Percentiles rank a stretch among this genome's conserved stretches.
phyloP scores from a whole-genome alignment of 2,113 vertebrate species.

The Uria aalge region DNA sequence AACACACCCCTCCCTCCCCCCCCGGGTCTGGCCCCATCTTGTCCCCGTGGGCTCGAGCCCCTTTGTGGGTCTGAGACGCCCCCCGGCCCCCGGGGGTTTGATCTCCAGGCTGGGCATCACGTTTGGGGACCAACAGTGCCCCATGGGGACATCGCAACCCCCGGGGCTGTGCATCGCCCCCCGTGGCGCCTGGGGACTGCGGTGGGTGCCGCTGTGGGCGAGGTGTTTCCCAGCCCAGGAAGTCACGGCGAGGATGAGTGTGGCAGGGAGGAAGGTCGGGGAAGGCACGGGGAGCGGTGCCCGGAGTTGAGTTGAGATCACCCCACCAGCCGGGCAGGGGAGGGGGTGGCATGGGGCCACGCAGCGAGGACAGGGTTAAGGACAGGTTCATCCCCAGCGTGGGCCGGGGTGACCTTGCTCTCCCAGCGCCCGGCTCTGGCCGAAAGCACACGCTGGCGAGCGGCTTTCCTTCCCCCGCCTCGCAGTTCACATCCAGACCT shows the following conservation, averaged over 20 bases:
- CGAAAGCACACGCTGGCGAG: neutral
- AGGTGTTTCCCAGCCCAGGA: neutral
- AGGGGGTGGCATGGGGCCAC: rapidly evolving
- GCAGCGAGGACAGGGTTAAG: neutral
- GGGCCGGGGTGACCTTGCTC: neutral
- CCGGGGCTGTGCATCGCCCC: neutral
- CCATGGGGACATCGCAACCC: neutral
- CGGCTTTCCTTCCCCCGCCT: neutral
- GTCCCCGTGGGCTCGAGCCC: neutral
- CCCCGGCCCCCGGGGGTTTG: neutral
- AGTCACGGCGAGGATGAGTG: neutral
- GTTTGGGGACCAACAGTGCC: neutral
- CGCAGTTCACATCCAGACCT: conserved; percentile 93
- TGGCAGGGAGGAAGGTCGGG: neutral
- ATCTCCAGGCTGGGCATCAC: neutral
- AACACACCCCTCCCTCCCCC: neutral
- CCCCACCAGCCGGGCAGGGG: rapidly evolving
- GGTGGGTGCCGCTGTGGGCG: neutral
- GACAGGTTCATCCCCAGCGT: neutral
- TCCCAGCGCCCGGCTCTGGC: neutral
- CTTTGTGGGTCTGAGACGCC: neutral
- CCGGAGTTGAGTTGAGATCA: neutral
- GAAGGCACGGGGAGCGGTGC: rapidly evolving
- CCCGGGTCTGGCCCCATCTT: neutral
- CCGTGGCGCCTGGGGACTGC: neutral